A percentile compares a stretch with the other conserved stretches of the same genome.
Conservation (phyloP, 2,113 vertebrate genomes). For the Clupea harengus region DNA sequence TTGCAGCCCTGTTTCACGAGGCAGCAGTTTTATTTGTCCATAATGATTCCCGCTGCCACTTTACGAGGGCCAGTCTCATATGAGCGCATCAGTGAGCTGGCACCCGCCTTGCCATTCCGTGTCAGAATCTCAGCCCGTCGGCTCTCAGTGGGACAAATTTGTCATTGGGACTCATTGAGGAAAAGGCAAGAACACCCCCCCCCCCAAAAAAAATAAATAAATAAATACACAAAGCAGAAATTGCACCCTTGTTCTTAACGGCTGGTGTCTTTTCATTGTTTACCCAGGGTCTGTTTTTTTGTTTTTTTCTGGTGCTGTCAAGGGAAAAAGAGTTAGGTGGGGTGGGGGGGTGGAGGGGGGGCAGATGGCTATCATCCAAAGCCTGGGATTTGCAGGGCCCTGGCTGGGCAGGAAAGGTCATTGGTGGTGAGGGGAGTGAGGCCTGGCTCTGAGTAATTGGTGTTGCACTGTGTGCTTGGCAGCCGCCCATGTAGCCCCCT, state of each 20-base stretch:
- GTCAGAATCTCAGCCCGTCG: constrained; percentile 36
- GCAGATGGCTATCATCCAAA: constrained; percentile 26
- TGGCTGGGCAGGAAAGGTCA: constrained; percentile 36
- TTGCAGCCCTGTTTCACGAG: constrained; percentile 25
- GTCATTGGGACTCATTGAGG: constrained; percentile 44
- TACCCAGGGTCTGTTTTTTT: constrained; percentile 3
- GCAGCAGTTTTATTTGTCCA: constrained; percentile 36
- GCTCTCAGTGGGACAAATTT: constrained; percentile 33
- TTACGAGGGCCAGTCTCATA: constrained; percentile 37
- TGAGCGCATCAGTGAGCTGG: constrained; percentile 40
- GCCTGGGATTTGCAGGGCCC: constrained; percentile 15
- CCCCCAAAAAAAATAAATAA: background rate
- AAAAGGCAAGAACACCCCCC: background rate
- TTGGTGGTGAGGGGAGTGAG: constrained; percentile 15
- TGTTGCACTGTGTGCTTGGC: constrained; percentile 27
- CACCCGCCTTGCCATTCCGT: constrained; percentile 17
- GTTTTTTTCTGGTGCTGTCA: background rate
- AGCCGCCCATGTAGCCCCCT: constrained; percentile 25
- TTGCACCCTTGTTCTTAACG: background rate
- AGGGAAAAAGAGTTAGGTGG: background rate
- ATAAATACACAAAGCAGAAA: background rate
- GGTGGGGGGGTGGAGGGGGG: background rate
- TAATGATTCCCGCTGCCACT: constrained; percentile 41
- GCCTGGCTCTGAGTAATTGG: constrained; percentile 43
- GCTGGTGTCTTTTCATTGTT: constrained; percentile 6